Base-by-base conservation (phyloP, 2,888 invertebrate species). In the Hypselothyrea guttata region DNA sequence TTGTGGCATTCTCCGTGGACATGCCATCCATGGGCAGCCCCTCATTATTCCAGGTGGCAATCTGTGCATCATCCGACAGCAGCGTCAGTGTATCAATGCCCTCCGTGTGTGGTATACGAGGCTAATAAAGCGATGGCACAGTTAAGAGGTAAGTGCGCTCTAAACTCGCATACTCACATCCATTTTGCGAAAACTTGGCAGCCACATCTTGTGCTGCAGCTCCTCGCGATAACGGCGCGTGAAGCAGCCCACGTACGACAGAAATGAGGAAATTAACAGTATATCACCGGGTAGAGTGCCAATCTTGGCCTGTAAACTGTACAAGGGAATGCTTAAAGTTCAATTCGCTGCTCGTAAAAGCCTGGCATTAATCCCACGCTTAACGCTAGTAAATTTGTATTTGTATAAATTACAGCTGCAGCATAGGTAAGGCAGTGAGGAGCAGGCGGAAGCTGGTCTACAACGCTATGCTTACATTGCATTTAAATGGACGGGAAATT, bases 1-100 rank as follows among this genome's bases (percentile, higher is more conserved):
- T 98, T 33, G 96, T 96, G 7, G 98, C 98, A 89, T 98, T 98
- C 90, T 98, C 98, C 0, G 97, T 93, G 16, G 98, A 98, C 97
- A 98, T 98, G 60, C 95, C 92, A 88, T 98, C 98, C 62, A 94
- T 95, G 7, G 98, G 98, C 51, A 98, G 90, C 0, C 95, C 97
- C 90, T 97, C 97, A 88, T 98, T 98, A 89, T 98, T 97, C 98
- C 98, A 98, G 45, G 93, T 91, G 0, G 98, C 98, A 66, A 98
- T 93, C 88, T 95, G 94, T 0, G 98, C 98, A 89, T 97, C 97
- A 87, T 98, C 97, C 3, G 97, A 96, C 67, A 98, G 90, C 88
- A 98, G 91, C 1, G 93, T 90, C 49, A 98, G 90, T 0, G 96
- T 95, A 88, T 98, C 97, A 52, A 96, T 90, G 31, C 93, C 94